Evolutionary conservation across 2,888 invertebrate species (phyloP).

Genomic region (Ornithoptera priamus): DNA sequence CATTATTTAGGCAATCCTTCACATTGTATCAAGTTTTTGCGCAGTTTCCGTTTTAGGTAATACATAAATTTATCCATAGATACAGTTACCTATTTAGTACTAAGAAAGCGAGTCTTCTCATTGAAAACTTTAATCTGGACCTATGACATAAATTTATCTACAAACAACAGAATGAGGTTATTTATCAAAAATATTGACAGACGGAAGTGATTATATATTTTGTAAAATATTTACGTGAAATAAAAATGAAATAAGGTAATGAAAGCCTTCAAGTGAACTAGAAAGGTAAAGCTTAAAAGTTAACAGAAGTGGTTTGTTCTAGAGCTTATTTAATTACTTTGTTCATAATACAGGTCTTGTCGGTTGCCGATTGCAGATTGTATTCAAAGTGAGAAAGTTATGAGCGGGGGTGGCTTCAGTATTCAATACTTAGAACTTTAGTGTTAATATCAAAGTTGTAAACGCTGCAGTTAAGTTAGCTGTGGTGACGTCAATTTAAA

Average conservation of each 20-base stretch:
- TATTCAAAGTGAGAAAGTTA: neutral
- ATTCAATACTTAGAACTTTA: conserved; percentile 3
- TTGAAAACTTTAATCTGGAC: too few species aligned
- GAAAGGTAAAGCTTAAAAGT: neutral
- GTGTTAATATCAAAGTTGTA: conserved; percentile 7
- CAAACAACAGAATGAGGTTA: too few species aligned
- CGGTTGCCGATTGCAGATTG: conserved; percentile 6
- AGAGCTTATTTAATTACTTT: conserved; percentile 5
- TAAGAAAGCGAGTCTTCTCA: too few species aligned
- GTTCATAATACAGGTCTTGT: neutral
- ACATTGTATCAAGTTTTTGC: too few species aligned
- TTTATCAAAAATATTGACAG: too few species aligned
- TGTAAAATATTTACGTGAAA: neutral
- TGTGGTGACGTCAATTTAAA: neutral
- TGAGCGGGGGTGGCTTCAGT: neutral
- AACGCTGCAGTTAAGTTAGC: neutral
- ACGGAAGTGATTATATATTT: neutral
- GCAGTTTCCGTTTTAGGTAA: too few species aligned
- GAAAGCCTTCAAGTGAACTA: neutral
- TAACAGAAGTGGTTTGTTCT: neutral
- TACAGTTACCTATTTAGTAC: too few species aligned
- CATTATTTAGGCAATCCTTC: too few species aligned
- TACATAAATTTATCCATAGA: too few species aligned
- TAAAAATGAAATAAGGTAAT: too few species aligned
- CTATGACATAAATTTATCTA: too few species aligned